A percentile compares a stretch with the other conserved stretches of the same genome.
Evolutionary conservation across 2,888 invertebrate genomes (phyloP).

Genomic region (Lasiommata megera): DNA sequence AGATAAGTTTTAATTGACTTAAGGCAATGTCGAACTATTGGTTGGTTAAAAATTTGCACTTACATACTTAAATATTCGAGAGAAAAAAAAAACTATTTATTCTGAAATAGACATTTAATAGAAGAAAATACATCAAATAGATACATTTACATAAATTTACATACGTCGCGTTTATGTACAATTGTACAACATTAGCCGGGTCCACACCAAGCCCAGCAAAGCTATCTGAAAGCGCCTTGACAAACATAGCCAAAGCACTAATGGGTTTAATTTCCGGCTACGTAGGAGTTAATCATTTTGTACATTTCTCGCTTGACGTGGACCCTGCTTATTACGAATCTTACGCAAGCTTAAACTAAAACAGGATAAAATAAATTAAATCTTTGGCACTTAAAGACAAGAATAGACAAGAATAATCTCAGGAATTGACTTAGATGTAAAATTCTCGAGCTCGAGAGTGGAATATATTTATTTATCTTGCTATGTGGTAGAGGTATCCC

Average conservation of each 20-base stretch:
- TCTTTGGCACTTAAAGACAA: conserved; percentile 23
- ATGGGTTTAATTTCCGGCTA: too few species aligned
- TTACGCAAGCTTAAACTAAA: conserved; percentile 8
- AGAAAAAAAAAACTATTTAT: neutral
- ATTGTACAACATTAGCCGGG: conserved; percentile 12
- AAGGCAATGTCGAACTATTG: too few species aligned
- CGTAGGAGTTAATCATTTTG: too few species aligned
- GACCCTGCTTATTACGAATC: neutral
- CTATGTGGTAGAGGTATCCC: too few species aligned
- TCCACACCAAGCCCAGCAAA: neutral
- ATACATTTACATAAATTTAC: conserved; percentile 21
- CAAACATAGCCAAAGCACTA: too few species aligned
- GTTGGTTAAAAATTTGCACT: too few species aligned
- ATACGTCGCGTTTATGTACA: conserved; percentile 26
- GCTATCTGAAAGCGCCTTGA: too few species aligned
- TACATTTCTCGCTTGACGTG: neutral
- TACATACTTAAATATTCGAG: too few species aligned
- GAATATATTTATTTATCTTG: too few species aligned
- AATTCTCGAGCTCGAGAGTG: too few species aligned
- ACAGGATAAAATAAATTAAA: conserved; percentile 1
- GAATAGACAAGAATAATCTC: neutral
- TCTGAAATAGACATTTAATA: conserved; percentile 30
- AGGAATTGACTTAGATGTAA: too few species aligned
- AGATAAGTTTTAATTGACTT: too few species aligned
- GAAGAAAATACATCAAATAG: conserved; percentile 26